Evolutionary conservation across 2,113 vertebrate species (phyloP), one percentile per base, ranked within the genome.

Genomic region (Hypomesus transpacificus): DNA sequence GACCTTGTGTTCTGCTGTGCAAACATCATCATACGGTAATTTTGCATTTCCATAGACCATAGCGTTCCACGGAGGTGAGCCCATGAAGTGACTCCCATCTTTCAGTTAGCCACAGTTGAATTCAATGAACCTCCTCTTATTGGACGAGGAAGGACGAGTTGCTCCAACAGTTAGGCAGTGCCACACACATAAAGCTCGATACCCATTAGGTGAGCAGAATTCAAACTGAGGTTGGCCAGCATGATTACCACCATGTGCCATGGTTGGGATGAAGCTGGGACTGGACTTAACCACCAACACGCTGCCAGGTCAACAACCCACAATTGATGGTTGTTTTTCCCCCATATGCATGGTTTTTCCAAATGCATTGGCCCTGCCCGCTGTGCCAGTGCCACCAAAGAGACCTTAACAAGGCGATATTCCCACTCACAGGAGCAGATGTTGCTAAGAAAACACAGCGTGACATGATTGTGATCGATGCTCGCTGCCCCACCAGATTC

Each of bases 391-490:
- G 78, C 76, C 72, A 80, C 80, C 74, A 67, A 74, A 79, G 78
- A 46, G 39, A 46, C 75, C 81, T 78, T 79, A 89, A 88, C 78
- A 80, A 87, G 86, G 83, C 74, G 77, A 85, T 81, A 85, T 85
- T 79, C 82, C 78, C 74, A 81, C 80, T 81, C 86, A 82, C 22
- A 79, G 82, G 81, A 88, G 88, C 87, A 88, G 87, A 89, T 89
- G 88, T 84, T 87, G 82, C 81, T 83, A 87, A 73, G 85, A 84
- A 88, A 89, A 86, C 82, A 74, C 81, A 80, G 74, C 69, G 74
- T 79, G 85, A 80, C 84, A 79, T 82, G 87, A 84, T 82, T 78
- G 82, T 88, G 87, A 90, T 89, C 76, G 84, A 90, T 89, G 85
- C 66, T 28, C 77, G 18, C 74, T 77, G 79, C 82, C 84, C 79